A percentile compares a stretch with the other conserved stretches of the same genome.
These are phyloP conservation scores for Gambelia wislizenii DNA, from an alignment of 2,797 vertebrate species.

Conservation along the genomic window DNA sequence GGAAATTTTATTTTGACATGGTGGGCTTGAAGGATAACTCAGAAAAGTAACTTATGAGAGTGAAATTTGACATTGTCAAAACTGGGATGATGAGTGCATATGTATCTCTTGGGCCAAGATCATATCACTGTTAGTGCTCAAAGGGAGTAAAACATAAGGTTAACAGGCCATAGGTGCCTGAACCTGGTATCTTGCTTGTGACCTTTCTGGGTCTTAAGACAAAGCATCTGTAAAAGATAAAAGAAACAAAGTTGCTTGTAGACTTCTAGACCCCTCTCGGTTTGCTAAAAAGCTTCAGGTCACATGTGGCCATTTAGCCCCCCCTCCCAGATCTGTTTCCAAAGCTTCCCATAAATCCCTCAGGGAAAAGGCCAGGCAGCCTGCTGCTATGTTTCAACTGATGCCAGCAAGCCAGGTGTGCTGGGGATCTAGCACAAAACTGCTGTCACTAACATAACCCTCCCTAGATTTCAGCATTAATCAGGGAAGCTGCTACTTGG, in stretches of 20 bases:
- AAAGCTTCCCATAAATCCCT: conserved; percentile 8
- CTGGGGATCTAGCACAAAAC: conserved; percentile 19
- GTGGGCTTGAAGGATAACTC: background rate
- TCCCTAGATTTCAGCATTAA: conserved; percentile 23
- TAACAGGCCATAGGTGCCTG: background rate
- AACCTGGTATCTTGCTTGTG: background rate
- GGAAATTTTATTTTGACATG: background rate
- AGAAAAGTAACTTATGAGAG: background rate
- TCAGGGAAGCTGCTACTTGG: conserved; percentile 40
- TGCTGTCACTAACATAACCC: conserved; percentile 21
- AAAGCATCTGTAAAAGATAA: background rate
- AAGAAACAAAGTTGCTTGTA: background rate
- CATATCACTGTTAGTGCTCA: background rate
- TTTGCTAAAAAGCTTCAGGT: background rate
- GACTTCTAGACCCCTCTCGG: background rate
- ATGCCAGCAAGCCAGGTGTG: conserved; percentile 24
- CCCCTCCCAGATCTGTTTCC: background rate
- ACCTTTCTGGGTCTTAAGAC: background rate
- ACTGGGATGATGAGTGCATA: background rate
- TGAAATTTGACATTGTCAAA: background rate
- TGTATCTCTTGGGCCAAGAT: background rate
- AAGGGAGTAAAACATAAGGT: background rate
- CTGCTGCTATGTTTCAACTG: background rate
- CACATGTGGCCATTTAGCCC: background rate
- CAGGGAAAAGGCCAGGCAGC: background rate